A percentile compares a stretch with the other conserved stretches of the same genome.
Conservation (phyloP, 1,140 invertebrate species). For the Lethrus apterus region DNA sequence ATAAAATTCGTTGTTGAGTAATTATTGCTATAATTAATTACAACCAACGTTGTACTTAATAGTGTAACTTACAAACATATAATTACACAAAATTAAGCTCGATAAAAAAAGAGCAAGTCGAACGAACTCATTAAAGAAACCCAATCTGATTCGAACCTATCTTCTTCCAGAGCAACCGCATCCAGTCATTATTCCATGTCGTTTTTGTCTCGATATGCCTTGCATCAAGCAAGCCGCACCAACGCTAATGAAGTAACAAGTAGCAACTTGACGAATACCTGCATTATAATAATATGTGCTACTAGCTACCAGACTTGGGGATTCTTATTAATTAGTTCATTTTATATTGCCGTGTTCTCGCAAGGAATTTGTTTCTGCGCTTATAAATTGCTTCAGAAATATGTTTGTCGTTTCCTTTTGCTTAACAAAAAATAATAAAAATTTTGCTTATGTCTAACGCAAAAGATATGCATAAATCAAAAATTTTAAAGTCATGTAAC, state of each 20-base stretch:
- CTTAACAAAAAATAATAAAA: no score
- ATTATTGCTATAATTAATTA: no score
- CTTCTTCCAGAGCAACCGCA: slow-evolving; percentile 14
- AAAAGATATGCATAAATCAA: no score
- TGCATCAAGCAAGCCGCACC: slow-evolving; percentile 22
- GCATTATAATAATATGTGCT: slow-evolving; percentile 21
- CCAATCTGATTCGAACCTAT: slow-evolving; percentile 9
- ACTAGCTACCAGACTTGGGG: slow-evolving; percentile 12
- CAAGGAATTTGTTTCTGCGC: slow-evolving; percentile 4
- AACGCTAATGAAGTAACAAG: slow-evolving; percentile 28
- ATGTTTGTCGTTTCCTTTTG: slow-evolving; percentile 4
- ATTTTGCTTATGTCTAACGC: no score
- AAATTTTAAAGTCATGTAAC: no score
- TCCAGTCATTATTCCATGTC: slow-evolving; percentile 26
- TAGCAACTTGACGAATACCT: slow-evolving; percentile 20
- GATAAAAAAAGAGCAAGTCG: no score
- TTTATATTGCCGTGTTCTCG: slow-evolving; percentile 11
- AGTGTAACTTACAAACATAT: no score
- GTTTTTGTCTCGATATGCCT: slow-evolving; percentile 24
- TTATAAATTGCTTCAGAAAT: slow-evolving; percentile 12
- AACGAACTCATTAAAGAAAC: slow-evolving; percentile 6
- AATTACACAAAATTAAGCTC: no score
- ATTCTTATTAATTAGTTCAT: slow-evolving; percentile 19
- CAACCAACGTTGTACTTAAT: no score
- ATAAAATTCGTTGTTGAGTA: no score